Evolutionary conservation across 1,140 invertebrate genomes (phyloP), one percentile per base, ranked within the genome.

Genomic region (Conus betulinus): DNA sequence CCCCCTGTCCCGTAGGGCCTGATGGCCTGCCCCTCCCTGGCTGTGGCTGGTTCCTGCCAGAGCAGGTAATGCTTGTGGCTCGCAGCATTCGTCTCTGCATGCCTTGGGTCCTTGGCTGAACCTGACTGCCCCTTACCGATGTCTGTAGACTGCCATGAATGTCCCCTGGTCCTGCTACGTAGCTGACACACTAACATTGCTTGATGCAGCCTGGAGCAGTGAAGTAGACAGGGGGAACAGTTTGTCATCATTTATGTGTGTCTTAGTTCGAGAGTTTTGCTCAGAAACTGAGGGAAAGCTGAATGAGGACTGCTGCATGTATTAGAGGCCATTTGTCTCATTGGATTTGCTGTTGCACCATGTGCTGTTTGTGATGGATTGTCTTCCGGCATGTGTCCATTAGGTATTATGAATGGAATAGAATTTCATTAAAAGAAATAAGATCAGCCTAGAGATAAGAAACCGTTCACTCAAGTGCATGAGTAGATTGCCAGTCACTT

Each of bases 1-100:
- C 99, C 67, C 99, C 99, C 3, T 99, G 99, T 96, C 99, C 99
- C 87, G 96, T 99, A 83, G 99, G 98, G 83, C 96, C 97, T 25
- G 98, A 99, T 95, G 99, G 99, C 88, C 96, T 99, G 92, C 98
- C 98, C 88, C 95, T 99, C 91, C 97, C 98, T 53, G 98, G 98
- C 90, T 99, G 98, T 96, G 98, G 98, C 55, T 89, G 87, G 88
- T 55, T 84, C 71, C 67, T 85, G 39, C 89, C 89, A 78, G 81
- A 86, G 51, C 63, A 90, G 90, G 89, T 90, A 91, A 90, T 71
- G 60, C 57, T 85, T 87, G 60, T 63, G 8, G 52, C 39, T 86
- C 55, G 76, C 76, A 39, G 11, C 25, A 5, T 10, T 23, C 17
- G 25, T 74, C 67, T 76, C 52, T 76, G 84, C 63, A 51, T 86